Conservation (phyloP, 2,888 invertebrate genomes). For the Protonemura montana region DNA sequence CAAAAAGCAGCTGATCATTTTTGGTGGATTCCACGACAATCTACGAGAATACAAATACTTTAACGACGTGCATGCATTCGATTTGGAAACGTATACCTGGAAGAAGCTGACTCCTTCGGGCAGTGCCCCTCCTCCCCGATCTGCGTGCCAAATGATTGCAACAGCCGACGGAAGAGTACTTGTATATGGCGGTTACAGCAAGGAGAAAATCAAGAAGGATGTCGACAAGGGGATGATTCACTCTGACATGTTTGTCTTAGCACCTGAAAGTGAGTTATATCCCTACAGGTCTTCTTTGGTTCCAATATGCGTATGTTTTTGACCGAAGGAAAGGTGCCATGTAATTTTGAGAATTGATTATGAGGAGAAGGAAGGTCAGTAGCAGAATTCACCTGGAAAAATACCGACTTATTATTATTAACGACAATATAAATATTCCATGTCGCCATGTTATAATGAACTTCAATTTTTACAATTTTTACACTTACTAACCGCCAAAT, state of each 20-base stretch:
- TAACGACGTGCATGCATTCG: slow-evolving; percentile 85
- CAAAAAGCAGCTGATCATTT: slow-evolving; percentile 81
- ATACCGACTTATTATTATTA: no score
- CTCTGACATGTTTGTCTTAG: slow-evolving; percentile 73
- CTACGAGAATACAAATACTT: slow-evolving; percentile 85
- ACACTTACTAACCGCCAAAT: no score
- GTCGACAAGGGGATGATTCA: slow-evolving; percentile 75
- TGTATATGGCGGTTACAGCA: slow-evolving; percentile 81
- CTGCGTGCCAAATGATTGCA: slow-evolving; percentile 80
- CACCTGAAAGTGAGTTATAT: slow-evolving; percentile 67
- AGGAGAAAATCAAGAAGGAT: slow-evolving; percentile 76
- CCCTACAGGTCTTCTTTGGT: no score
- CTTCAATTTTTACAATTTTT: no score
- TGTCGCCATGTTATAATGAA: no score
- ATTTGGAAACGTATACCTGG: slow-evolving; percentile 82
- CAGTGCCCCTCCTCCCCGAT: slow-evolving; percentile 76
- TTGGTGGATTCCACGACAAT: slow-evolving; percentile 94
- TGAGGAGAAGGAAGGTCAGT: no score
- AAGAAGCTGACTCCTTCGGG: slow-evolving; percentile 71
- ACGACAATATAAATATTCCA: no score
- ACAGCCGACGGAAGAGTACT: slow-evolving; percentile 70
- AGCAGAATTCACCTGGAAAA: no score
- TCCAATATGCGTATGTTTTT: no score
- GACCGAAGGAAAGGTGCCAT: no score
- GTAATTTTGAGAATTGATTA: no score